A percentile compares a stretch with the other conserved stretches of the same genome.
Evolutionary conservation across 1,140 invertebrate species (phyloP).

Genomic region (Anthonomus grandis): DNA sequence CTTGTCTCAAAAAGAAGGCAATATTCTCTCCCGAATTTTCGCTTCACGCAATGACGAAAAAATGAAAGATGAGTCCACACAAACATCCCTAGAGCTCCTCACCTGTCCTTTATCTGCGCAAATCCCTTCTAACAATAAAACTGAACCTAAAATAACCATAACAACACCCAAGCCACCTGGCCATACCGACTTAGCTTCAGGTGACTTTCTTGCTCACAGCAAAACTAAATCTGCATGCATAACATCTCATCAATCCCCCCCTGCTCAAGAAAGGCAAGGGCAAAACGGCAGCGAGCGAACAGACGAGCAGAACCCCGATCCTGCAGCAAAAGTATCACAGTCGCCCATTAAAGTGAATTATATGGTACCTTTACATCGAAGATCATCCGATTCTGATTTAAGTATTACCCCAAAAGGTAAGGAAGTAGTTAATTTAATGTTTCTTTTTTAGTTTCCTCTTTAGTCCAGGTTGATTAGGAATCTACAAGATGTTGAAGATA

Average conservation of each 20-base stretch:
- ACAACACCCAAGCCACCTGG: conserved; percentile 24
- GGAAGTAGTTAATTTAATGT: conserved; percentile 4
- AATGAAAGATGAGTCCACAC: conserved; percentile 20
- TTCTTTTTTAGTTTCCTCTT: too few relatives aligned
- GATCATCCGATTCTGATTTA: conserved; percentile 90
- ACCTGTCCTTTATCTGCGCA: background rate
- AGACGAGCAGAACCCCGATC: conserved; percentile 12
- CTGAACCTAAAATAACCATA: conserved; percentile 27
- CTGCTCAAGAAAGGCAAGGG: conserved; percentile 35
- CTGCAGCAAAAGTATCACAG: conserved; percentile 42
- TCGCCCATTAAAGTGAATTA: conserved; percentile 56
- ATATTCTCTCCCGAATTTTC: conserved; percentile 17
- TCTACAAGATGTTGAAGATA: too few relatives aligned
- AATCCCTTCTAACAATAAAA: conserved; percentile 13
- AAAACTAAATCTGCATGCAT: conserved; percentile 48
- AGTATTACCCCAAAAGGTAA: conserved; percentile 90
- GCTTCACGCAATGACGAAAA: conserved; percentile 15
- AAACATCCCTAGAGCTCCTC: conserved; percentile 17
- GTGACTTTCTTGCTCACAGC: conserved; percentile 36
- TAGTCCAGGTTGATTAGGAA: too few relatives aligned
- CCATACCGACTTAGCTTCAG: conserved; percentile 44
- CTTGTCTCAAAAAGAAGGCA: conserved; percentile 4
- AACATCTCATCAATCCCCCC: conserved; percentile 40
- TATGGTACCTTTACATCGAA: conserved; percentile 60
- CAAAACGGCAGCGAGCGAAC: conserved; percentile 26